Percentiles rank a stretch among this genome's conserved stretches.
Conservation (phyloP, 2,888 invertebrate species). For the Onchidella celtica region DNA sequence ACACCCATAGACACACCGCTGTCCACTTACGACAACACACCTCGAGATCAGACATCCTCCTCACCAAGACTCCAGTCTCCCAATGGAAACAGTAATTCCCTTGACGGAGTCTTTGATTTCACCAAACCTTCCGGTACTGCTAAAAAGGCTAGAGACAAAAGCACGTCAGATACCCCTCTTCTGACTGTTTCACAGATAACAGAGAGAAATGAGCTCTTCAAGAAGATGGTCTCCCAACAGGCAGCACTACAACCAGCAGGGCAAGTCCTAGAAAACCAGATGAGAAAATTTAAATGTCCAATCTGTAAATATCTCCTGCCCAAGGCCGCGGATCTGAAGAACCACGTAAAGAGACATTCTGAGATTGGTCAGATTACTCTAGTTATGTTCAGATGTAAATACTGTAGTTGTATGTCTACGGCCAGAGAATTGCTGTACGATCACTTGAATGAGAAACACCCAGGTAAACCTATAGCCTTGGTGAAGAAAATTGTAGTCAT, state of each 20-base stretch:
- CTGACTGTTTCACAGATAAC: slow-evolving; percentile 27
- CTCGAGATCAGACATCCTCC: not conserved
- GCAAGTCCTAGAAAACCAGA: slow-evolving; percentile 51
- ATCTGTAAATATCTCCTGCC: slow-evolving; percentile 58
- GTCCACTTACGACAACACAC: slow-evolving; percentile 7
- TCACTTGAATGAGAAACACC: slow-evolving; percentile 59
- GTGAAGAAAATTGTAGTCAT: slow-evolving; percentile 57
- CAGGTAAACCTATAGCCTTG: slow-evolving; percentile 57
- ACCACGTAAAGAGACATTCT: slow-evolving; percentile 57
- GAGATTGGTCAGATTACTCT: slow-evolving; percentile 58
- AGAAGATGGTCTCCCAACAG: slow-evolving; percentile 32
- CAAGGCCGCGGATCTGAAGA: slow-evolving; percentile 56
- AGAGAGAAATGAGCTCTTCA: slow-evolving; percentile 44
- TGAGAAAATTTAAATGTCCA: slow-evolving; percentile 58
- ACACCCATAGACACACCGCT: slow-evolving; percentile 44
- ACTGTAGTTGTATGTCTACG: slow-evolving; percentile 58
- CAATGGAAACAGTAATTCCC: not conserved
- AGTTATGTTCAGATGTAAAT: slow-evolving; percentile 56
- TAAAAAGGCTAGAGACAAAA: slow-evolving; percentile 38
- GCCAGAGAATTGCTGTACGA: slow-evolving; percentile 57
- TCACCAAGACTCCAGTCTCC: slow-evolving; percentile 8
- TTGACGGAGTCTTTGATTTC: slow-evolving; percentile 39
- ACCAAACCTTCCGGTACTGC: slow-evolving; percentile 19
- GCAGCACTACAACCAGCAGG: slow-evolving; percentile 40
- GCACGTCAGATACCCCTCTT: not conserved